Evolutionary conservation across 2,888 invertebrate species (phyloP).

Genomic region (Patella ulyssiponensis): DNA sequence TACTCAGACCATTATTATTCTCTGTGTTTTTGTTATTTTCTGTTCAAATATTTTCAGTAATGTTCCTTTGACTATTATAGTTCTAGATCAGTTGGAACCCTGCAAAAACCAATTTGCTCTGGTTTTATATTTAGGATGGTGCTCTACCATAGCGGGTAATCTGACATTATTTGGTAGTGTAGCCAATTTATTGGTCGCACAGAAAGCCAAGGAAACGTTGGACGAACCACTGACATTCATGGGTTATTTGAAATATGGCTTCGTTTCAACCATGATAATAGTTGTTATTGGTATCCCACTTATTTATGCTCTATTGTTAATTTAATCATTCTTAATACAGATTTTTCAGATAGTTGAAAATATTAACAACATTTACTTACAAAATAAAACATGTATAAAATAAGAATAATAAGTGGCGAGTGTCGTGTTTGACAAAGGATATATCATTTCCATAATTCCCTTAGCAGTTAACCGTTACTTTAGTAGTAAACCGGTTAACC

Average conservation of each 20-base stretch:
- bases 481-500: too few relatives aligned
- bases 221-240: conserved; percentile 28
- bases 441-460: too few relatives aligned
- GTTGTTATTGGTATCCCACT: conserved; percentile 30
- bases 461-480: too few relatives aligned
- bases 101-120: conserved; percentile 36
- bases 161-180: conserved; percentile 48
- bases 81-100: conserved; percentile 43
- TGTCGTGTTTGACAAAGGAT: too few relatives aligned
- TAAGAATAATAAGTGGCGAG: too few relatives aligned
- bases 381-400: too few relatives aligned
- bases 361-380: too few relatives aligned
- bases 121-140: conserved; percentile 45
- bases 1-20: conserved; percentile 22
- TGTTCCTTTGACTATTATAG: conserved; percentile 44
- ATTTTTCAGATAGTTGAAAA: too few relatives aligned
- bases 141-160: conserved; percentile 45
- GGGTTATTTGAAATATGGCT: conserved; percentile 35
- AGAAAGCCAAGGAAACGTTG: conserved; percentile 31
- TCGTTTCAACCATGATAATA: conserved; percentile 32
- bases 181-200: conserved; percentile 44
- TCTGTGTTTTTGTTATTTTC: conserved; percentile 36
- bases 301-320: conserved; percentile 27
- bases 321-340: neutral
- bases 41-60: conserved; percentile 48